Conservation (phyloP, 2,888 invertebrate species). For the Caenorhabditis sp. region DNA sequence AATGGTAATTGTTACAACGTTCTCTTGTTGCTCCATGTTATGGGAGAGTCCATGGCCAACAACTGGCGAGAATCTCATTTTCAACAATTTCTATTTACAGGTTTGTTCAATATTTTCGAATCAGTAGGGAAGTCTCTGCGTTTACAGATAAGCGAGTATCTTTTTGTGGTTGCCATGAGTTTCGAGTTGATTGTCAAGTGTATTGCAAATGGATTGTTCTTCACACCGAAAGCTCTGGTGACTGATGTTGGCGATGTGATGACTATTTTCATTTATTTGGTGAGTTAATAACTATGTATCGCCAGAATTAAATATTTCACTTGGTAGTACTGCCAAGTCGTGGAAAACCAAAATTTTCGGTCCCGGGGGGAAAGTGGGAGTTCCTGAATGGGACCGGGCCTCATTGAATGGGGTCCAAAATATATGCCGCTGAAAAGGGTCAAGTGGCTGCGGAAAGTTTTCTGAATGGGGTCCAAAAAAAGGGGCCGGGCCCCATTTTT, state of each 20-base stretch:
- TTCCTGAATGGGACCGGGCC: too few relatives aligned
- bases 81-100: constrained; percentile 88
- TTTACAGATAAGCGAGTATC: constrained; percentile 83
- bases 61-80: constrained; percentile 77
- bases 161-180: constrained; percentile 97
- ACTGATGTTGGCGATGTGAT: constrained; percentile 96
- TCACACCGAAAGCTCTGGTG: constrained; percentile 95
- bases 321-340: too few relatives aligned
- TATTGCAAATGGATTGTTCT: constrained; percentile 94
- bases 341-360: too few relatives aligned
- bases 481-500: too few relatives aligned
- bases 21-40: constrained; percentile 98
- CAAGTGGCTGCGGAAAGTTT: too few relatives aligned
- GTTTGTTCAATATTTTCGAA: constrained; percentile 73
- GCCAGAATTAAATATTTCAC: too few relatives aligned
- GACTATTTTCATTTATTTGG: constrained; percentile 96
- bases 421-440: too few relatives aligned
- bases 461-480: too few relatives aligned
- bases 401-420: too few relatives aligned
- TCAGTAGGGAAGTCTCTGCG: not conserved
- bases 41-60: constrained; percentile 86
- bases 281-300: too few relatives aligned
- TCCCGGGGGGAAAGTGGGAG: too few relatives aligned
- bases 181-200: constrained; percentile 93
- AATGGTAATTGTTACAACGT: constrained; percentile 96